A percentile compares a stretch with the other conserved stretches of the same genome.
These are phyloP conservation scores for Nibea albiflora DNA, from an alignment of 2,113 vertebrate species.

Conservation along the genomic window DNA sequence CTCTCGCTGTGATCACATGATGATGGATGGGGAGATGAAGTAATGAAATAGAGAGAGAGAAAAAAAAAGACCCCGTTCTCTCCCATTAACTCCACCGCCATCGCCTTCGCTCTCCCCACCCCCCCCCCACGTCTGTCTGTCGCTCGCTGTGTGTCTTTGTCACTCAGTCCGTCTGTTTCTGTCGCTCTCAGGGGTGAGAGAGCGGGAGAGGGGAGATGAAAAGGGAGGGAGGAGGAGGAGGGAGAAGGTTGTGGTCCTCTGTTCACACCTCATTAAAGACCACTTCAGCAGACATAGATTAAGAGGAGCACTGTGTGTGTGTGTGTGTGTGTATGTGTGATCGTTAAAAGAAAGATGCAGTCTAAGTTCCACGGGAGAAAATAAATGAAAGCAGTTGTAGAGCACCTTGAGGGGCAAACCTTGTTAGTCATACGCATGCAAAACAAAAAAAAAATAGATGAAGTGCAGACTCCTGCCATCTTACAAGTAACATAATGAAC, in stretches of 20 bases:
- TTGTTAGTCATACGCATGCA: constrained; percentile 49
- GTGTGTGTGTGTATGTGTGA: constrained; percentile 17
- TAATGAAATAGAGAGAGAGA: constrained; percentile 54
- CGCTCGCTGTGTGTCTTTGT: constrained; percentile 37
- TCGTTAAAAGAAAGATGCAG: constrained; percentile 55
- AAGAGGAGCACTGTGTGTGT: constrained; percentile 49
- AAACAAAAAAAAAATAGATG: not conserved
- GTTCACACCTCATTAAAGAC: constrained; percentile 81
- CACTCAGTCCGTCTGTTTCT: constrained; percentile 41
- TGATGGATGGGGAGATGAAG: constrained; percentile 68
- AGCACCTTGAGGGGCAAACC: constrained; percentile 51
- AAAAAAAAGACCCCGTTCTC: constrained; percentile 56
- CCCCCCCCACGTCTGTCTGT: not conserved
- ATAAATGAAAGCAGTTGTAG: constrained; percentile 60
- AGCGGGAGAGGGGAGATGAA: constrained; percentile 56
- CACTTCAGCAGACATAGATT: constrained; percentile 78
- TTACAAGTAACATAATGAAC: not conserved
- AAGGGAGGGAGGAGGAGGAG: constrained; percentile 37
- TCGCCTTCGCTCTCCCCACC: constrained; percentile 38
- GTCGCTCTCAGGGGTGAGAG: constrained; percentile 39
- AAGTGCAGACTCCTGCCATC: not conserved
- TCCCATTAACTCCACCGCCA: constrained; percentile 66
- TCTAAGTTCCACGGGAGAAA: constrained; percentile 31
- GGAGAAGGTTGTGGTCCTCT: constrained; percentile 61
- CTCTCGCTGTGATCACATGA: constrained; percentile 71